Base-by-base conservation (phyloP, 1,140 invertebrate genomes). In the Musca vetustissima region DNA sequence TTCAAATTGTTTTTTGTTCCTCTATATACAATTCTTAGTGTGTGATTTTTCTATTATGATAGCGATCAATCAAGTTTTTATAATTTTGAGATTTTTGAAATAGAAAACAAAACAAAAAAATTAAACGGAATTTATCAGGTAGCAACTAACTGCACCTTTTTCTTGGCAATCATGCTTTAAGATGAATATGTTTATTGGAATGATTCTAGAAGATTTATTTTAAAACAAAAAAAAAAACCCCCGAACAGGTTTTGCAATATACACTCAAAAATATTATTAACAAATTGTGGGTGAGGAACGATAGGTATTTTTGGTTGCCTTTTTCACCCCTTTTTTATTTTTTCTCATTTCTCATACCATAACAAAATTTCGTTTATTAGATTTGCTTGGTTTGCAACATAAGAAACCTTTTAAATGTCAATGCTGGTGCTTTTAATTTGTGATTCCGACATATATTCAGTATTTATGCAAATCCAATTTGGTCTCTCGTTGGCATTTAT, bases 31-130 rank as follows among this genome's bases (percentile, higher is more conserved):
- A 43, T 43, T 43, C 36, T 43, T 43, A 36, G 9, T 61, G 19
- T 19, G 57, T 32, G 57, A 61, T 61, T 36, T 61, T 61, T 43
- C 36, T 32, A 61, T 61, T 19, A 8, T 61, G 28, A 61, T 61
- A 61, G 57, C 57, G 57, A 43, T 61, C 57, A 61, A 61, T 61
- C 57, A 61, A 61, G 28, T 36, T 61, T n/a, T n/a, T 43, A 8
- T 43, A 4, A 8, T 43, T 43, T 43, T 43, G 6, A 11, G 36
- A 43, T 43, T 4, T 43, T 43, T 11, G 36, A 43, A 43, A 43
- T 8, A 28, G n/a, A 28, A 59, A 59, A 32, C 9, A n/a, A 32
- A 49, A n/a, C n/a, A n/a, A n/a, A n/a, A n/a, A n/a, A n/a, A n/a
- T n/a, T n/a, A n/a, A 49, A 15, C 15, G 1, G 17, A 17, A 19